phyloP scores from a whole-genome alignment of 1,140 invertebrate genomes.

The Harpegnathos saltator region DNA sequence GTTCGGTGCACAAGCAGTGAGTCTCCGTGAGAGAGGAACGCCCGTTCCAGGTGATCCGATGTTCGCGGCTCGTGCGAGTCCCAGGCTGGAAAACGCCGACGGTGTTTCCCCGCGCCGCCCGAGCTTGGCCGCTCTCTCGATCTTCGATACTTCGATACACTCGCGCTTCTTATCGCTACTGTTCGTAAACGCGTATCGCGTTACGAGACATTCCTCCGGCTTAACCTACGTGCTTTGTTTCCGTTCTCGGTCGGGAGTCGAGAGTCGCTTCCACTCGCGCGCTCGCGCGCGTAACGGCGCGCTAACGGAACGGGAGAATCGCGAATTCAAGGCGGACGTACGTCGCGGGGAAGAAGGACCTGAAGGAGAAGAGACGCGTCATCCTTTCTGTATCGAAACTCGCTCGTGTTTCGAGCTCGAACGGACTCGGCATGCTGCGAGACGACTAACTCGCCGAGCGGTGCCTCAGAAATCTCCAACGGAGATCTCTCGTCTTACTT shows the following conservation, averaged over 20 bases:
- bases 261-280: too few species aligned
- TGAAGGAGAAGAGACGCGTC: too few species aligned
- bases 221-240: constrained; percentile 6
- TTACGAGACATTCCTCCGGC: constrained; percentile 54
- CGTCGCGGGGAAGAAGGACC: too few species aligned
- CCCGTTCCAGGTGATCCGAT: not conserved
- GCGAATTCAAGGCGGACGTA: not conserved
- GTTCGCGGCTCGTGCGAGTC: not conserved
- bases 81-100: too few species aligned
- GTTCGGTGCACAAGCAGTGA: constrained; percentile 22
- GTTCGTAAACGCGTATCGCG: constrained; percentile 52
- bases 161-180: not conserved
- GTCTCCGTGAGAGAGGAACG: not conserved
- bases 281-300: not conserved
- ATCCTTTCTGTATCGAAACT: too few species aligned
- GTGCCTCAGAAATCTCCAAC: too few species aligned
- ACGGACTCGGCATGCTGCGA: too few species aligned
- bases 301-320: constrained; percentile 2
- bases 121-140: not conserved
- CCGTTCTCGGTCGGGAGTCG: constrained; percentile 22
- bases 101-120: not conserved
- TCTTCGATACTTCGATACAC: too few species aligned
- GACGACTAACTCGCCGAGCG: too few species aligned
- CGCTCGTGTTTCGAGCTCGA: too few species aligned
- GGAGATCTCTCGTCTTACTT: too few species aligned